Evolutionary conservation across 2,888 invertebrate genomes (phyloP), one percentile per base, ranked within the genome.

Genomic region (Drosophila formosana): DNA sequence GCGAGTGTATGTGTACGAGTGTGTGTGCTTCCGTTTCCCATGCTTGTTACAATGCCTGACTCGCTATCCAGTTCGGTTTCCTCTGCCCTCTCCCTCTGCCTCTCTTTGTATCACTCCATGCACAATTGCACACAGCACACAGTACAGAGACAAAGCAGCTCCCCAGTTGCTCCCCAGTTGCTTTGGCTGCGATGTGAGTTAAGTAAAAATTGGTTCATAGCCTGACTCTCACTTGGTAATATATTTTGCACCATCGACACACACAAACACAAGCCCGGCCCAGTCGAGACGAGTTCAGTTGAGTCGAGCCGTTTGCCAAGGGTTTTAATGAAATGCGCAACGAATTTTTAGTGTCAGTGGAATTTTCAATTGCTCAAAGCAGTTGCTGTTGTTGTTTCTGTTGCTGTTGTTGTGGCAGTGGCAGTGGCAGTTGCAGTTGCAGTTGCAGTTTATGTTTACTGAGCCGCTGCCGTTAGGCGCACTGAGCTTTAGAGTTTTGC

Each of bases 341-440:
- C 78, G 83, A 88, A 85, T 85, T 82, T 79, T 81, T 75, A 87
- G 88, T 88, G 83, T 82, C 80, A 85, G 86, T 76, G 80, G 82
- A 85, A 87, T 87, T 83, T 87, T 79, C 82, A 79, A 83, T 87
- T 76, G 88, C 81, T 87, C 66, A 63, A 72, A 75, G 78, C 70
- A 83, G 71, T 65, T 70, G 55, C 49, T 52, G 57, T 37, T 68
- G 50, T 58, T 66, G 66, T 32, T 70, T 64, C 26, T 56, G 63
- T 32, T 65, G 67, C 25, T 60, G 56, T 64, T 66, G 68, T 50
- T 30, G 49, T 25, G 67, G 64, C 47, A 53, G 57, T 64, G 67
- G 66, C 55, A 62, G 65, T 53, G 72, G 58, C 64, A 18, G 45
- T 46, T 63, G 68, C 56, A 50, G 61, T 68, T 73, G 70, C 66